Base-by-base conservation (phyloP, 2,888 invertebrate species). In the Ichneumoninae sp. region DNA sequence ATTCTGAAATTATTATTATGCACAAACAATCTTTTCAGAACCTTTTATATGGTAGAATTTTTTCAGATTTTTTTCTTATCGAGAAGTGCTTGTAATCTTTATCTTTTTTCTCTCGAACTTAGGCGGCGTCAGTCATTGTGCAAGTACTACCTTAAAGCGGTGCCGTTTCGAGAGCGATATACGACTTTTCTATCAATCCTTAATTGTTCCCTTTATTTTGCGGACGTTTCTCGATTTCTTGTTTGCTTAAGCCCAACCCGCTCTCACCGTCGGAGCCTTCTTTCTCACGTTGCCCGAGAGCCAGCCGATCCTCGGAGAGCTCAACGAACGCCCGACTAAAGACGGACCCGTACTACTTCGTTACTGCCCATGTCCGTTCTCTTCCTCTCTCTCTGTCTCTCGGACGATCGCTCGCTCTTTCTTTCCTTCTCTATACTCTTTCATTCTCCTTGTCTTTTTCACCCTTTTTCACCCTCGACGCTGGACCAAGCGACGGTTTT, bases 151-250 rank as follows among this genome's bases (percentile, higher is more conserved):
- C 19, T n/a, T n/a, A 47, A 80, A 83, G 69, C 57, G 79, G 63
- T 50, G 57, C 86, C 74, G 71, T 68, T 16, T 81, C 73, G 79
- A 83, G 83, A 87, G 85, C 82, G 83, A 83, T 86, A 33, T 26
- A 68, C 26, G 40, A 57, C 65, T 54, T 54, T 16, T 75, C 54
- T 69, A 87, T 88, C 88, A 87, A 87, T 80, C 83, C 85, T 88
- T 90, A 91, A 91, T 89, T 89, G 88, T 90, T 90, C 88, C 88
- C 87, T 87, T 87, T 88, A 87, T 88, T 87, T 87, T 86, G 70
- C 54, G 83, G 85, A 86, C 85, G 78, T 83, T 83, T 77, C 78
- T 78, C 63, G 68, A 83, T 70, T 85, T 81, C 83, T 83, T 86
- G 86, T 88, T 88, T 86, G 85, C 75, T 85, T 86, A 85, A 73